These are phyloP conservation scores for Drosophila nikananu DNA, from an alignment of 1,140 invertebrate species.

Conservation along the genomic window DNA sequence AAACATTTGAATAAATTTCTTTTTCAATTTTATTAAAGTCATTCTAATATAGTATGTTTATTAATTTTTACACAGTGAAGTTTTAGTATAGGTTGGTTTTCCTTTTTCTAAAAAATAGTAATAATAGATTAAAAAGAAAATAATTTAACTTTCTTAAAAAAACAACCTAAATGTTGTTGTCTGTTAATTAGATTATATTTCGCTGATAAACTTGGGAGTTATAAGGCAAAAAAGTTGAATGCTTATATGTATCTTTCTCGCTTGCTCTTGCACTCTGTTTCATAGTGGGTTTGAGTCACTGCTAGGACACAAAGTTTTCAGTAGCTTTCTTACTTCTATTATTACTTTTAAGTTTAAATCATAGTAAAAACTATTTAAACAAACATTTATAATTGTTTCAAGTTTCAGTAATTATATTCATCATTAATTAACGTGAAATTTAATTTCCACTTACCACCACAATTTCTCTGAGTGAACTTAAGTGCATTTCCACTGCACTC, in stretches of 20 bases:
- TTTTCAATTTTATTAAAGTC: not conserved
- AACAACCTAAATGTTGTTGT: too few relatives aligned
- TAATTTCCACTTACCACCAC: not conserved
- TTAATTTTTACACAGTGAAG: constrained; percentile 6
- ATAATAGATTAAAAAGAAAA: not conserved
- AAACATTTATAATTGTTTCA: too few relatives aligned
- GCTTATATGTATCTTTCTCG: too few relatives aligned
- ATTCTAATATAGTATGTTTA: not conserved
- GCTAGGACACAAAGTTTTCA: too few relatives aligned
- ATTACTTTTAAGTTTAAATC: too few relatives aligned
- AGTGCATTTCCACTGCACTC: constrained; percentile 26
- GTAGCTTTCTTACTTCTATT: too few relatives aligned
- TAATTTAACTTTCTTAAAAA: not conserved
- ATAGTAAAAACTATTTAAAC: too few relatives aligned
- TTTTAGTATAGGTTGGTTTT: not conserved
- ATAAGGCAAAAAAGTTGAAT: too few relatives aligned
- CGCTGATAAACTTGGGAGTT: too few relatives aligned
- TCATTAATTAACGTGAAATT: not conserved
- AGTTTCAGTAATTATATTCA: not conserved
- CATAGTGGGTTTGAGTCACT: too few relatives aligned
- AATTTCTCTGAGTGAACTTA: constrained; percentile 11
- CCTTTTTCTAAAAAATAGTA: not conserved
- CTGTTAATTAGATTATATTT: too few relatives aligned
- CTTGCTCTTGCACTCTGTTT: too few relatives aligned
- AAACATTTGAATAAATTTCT: constrained; percentile 14